phyloP scores from a whole-genome alignment of 2,797 vertebrate genomes.

The Leptatherina wallacei region DNA sequence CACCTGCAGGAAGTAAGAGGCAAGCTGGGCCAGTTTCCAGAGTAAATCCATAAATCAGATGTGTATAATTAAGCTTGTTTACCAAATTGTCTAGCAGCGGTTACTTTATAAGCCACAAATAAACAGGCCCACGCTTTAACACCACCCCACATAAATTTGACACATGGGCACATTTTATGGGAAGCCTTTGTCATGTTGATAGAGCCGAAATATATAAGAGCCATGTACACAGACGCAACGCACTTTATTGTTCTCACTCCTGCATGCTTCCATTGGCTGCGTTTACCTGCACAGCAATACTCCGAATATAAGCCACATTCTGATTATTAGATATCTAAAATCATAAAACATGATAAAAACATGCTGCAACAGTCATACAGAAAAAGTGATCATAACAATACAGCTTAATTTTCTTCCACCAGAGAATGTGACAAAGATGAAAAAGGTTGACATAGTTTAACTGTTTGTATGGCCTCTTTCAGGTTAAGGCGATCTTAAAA shows the following conservation, averaged over 20 bases:
- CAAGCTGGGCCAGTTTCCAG: neutral
- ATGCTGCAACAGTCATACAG: no score
- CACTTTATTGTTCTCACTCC: neutral
- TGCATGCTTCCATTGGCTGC: neutral
- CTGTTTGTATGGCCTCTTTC: no score
- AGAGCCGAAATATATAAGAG: neutral
- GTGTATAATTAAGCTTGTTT: neutral
- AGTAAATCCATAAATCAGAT: slow-evolving; percentile 6
- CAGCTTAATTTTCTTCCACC: no score
- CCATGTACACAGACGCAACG: neutral
- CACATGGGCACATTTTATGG: neutral
- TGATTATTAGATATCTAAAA: no score
- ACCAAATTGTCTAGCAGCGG: neutral
- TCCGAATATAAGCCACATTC: neutral
- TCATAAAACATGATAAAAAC: no score
- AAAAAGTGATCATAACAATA: no score
- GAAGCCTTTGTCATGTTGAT: neutral
- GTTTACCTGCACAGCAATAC: neutral
- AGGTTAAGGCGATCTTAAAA: no score
- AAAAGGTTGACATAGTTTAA: no score
- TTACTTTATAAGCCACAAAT: neutral
- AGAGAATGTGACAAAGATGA: no score
- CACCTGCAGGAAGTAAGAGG: neutral
- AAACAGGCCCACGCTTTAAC: neutral
- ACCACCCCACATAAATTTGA: neutral